A percentile compares a stretch with the other conserved stretches of the same genome.
Conservation (phyloP, 2,888 invertebrate genomes). For the Pollenia amentaria region DNA sequence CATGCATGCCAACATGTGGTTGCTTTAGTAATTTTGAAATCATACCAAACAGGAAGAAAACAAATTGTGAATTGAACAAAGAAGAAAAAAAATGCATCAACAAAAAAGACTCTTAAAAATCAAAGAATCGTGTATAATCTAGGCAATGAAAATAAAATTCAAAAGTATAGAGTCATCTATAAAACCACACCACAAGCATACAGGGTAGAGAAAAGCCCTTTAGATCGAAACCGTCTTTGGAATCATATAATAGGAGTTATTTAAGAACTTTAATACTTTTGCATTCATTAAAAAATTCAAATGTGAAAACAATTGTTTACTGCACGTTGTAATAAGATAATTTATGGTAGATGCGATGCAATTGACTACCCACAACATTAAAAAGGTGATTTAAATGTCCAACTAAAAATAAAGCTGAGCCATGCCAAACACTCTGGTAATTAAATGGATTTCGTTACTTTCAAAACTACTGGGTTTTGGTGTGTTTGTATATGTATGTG, state of each 20-base stretch:
- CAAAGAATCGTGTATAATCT: slow-evolving; percentile 69
- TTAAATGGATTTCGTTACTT: background rate
- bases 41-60: slow-evolving; percentile 64
- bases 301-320: too few relatives aligned
- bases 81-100: background rate
- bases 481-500: background rate
- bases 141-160: slow-evolving; percentile 67
- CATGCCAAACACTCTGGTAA: too few relatives aligned
- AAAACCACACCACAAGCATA: slow-evolving; percentile 61
- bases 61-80: slow-evolving; percentile 40
- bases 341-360: too few relatives aligned
- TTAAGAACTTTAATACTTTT: too few relatives aligned
- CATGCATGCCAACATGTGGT: slow-evolving; percentile 71
- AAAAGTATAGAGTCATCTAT: slow-evolving; percentile 34
- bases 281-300: too few relatives aligned
- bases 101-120: slow-evolving; percentile 50
- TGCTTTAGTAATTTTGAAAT: slow-evolving; percentile 69
- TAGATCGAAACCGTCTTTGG: too few relatives aligned
- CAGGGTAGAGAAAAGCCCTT: background rate
- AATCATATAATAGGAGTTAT: too few relatives aligned
- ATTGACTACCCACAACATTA: too few relatives aligned
- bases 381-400: too few relatives aligned
- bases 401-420: too few relatives aligned
- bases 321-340: too few relatives aligned
- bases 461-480: background rate